A percentile compares a stretch with the other conserved stretches of the same genome.
Evolutionary conservation across 2,113 vertebrate species (phyloP).

Genomic region (Aplodontia rufa): DNA sequence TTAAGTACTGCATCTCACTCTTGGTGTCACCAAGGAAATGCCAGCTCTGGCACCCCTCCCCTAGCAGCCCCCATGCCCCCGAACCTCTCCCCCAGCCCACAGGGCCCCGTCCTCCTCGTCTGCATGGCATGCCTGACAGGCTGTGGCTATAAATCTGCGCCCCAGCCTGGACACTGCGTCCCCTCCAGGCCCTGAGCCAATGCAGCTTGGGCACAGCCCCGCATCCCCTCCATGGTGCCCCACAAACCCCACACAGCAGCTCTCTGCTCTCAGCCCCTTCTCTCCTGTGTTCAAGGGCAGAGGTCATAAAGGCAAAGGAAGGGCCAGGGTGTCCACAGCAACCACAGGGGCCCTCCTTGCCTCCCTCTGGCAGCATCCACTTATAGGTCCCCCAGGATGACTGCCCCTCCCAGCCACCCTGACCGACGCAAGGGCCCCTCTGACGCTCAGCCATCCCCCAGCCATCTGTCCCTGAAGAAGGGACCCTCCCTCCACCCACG

Average conservation of each 20-base stretch:
- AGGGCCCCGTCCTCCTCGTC: not conserved
- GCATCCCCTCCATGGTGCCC: not conserved
- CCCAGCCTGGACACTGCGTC: not conserved
- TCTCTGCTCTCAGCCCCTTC: not conserved
- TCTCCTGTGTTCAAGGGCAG: not conserved
- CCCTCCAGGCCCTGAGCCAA: not conserved
- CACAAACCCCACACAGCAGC: not conserved
- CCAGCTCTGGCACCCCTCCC: not conserved
- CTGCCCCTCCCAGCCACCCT: not conserved
- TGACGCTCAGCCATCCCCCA: not conserved
- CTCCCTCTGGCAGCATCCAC: not conserved
- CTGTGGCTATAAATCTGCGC: not conserved
- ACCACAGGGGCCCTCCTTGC: rapidly evolving
- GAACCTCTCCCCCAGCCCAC: rapidly evolving
- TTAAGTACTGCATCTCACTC: not conserved
- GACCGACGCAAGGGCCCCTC: not conserved
- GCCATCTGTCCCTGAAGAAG: not conserved
- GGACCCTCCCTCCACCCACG: not conserved
- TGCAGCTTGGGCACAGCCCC: not conserved
- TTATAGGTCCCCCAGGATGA: not conserved
- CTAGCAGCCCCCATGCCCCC: rapidly evolving
- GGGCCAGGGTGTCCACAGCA: not conserved
- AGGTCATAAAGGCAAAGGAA: rapidly evolving
- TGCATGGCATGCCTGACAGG: not conserved
- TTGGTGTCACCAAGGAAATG: not conserved